These are phyloP conservation scores for Creontiades dilutus DNA, from an alignment of 2,888 invertebrate species.

Conservation along the genomic window DNA sequence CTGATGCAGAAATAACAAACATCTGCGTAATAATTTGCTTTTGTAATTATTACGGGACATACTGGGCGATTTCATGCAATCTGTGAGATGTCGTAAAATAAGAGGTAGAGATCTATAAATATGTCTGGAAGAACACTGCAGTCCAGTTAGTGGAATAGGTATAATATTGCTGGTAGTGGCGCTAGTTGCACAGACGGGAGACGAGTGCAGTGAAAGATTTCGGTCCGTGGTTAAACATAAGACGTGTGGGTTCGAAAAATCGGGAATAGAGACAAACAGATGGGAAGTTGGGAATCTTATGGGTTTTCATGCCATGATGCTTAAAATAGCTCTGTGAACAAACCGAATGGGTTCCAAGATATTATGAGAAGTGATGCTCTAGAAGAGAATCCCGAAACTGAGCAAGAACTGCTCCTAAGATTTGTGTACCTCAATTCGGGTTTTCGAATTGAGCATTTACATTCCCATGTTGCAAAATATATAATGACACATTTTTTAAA, in stretches of 20 bases:
- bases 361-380: neutral
- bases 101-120: too few relatives aligned
- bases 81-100: too few relatives aligned
- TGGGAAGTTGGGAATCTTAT: neutral
- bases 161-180: too few relatives aligned
- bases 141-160: too few relatives aligned
- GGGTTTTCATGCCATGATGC: constrained; percentile 1
- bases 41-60: too few relatives aligned
- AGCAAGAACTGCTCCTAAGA: neutral
- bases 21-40: too few relatives aligned
- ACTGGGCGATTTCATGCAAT: too few relatives aligned
- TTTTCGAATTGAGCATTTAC: neutral
- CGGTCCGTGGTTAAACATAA: too few relatives aligned
- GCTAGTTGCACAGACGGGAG: too few relatives aligned
- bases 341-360: neutral
- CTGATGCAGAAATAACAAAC: too few relatives aligned
- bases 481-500: neutral
- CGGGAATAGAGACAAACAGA: neutral
- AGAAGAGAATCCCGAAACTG: neutral
- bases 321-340: neutral
- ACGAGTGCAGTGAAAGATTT: too few relatives aligned
- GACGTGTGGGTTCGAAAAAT: neutral
- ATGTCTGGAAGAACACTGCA: too few relatives aligned
- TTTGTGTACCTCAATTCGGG: neutral
- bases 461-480: neutral